A percentile compares a stretch with the other conserved stretches of the same genome.
phyloP scores from a whole-genome alignment of 2,113 vertebrate species.

The Odontesthes bonariensis region DNA sequence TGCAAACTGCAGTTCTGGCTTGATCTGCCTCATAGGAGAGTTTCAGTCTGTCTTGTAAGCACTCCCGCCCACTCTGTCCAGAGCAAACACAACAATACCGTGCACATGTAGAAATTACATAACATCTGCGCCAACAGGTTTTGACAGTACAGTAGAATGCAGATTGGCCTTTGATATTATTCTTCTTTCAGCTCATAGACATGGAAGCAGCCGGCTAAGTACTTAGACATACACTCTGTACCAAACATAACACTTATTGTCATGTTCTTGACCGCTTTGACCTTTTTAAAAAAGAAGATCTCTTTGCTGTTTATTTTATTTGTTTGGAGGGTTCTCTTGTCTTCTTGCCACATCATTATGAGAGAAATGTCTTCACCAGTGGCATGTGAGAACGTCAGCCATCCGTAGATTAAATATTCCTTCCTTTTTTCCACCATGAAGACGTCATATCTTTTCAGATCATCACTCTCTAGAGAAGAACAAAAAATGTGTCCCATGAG shows the following conservation, averaged over 20 bases:
- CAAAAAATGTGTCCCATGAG: background rate
- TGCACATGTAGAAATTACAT: background rate
- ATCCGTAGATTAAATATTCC: slow-evolving; percentile 39
- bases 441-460: background rate
- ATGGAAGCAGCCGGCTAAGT: slow-evolving; percentile 14
- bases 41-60: background rate
- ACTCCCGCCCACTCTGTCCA: background rate
- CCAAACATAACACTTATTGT: background rate
- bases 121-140: background rate
- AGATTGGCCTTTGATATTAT: background rate
- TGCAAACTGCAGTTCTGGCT: background rate
- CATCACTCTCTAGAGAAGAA: slow-evolving; percentile 7
- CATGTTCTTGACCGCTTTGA: accelerated
- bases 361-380: accelerated
- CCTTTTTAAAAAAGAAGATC: background rate
- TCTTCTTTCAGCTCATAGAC: slow-evolving; percentile 37
- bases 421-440: slow-evolving; percentile 8
- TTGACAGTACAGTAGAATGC: background rate
- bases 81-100: background rate
- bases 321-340: accelerated
- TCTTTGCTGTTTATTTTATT: accelerated
- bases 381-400: background rate
- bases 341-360: accelerated
- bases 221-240: background rate
- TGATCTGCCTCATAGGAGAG: background rate